Conservation (phyloP, 2,113 vertebrate species). For the Clinocottus analis region DNA sequence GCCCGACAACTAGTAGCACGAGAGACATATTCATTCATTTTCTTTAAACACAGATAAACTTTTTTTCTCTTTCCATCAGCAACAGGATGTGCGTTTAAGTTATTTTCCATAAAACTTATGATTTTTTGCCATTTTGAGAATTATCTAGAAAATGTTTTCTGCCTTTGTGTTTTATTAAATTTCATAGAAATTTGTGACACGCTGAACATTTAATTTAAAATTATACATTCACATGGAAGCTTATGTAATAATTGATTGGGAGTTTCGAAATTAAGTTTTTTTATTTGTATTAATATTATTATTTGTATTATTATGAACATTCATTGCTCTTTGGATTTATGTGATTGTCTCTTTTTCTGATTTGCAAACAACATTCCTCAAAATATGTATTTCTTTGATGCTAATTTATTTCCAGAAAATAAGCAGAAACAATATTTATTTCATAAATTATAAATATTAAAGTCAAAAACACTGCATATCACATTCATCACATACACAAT, state of each 20-base stretch:
- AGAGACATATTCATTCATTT: background rate
- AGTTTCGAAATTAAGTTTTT: background rate
- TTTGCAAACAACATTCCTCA: background rate
- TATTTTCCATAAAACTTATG: background rate
- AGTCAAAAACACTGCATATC: background rate
- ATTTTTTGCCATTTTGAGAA: background rate
- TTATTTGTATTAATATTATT: background rate
- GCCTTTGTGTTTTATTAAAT: background rate
- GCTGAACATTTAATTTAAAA: background rate
- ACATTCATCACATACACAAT: background rate
- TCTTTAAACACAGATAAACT: background rate
- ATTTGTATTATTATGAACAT: background rate
- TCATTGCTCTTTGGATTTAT: too few relatives aligned
- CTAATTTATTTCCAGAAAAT: constrained; percentile 26
- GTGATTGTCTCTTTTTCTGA: background rate
- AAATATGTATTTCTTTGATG: constrained; percentile 11
- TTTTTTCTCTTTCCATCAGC: background rate
- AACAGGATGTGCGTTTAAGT: too few relatives aligned
- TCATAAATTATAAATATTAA: background rate
- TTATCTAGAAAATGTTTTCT: background rate
- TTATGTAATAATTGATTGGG: background rate
- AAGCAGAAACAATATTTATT: background rate
- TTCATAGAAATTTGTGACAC: background rate
- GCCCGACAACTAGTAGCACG: too few relatives aligned
- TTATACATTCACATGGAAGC: background rate